Conservation (phyloP, 2,113 vertebrate genomes). For the Phalacrocorax pelagicus region DNA sequence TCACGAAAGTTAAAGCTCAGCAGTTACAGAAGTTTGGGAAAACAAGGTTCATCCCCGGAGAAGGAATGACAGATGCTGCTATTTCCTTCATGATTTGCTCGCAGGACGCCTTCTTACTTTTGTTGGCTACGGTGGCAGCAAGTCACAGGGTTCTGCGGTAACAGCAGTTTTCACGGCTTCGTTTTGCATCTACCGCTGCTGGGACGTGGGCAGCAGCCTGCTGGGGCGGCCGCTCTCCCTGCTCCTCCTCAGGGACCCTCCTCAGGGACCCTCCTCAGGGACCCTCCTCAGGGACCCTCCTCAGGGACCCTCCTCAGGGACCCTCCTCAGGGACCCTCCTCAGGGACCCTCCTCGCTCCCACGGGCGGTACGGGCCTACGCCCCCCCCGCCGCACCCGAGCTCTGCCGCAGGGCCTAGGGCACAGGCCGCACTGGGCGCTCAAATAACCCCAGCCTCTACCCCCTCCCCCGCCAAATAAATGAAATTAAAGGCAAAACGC, state of each 20-base stretch:
- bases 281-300: too few relatives aligned
- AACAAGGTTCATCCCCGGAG: neutral
- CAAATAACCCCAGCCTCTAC: too few relatives aligned
- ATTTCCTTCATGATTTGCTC: neutral
- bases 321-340: too few relatives aligned
- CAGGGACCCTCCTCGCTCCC: too few relatives aligned
- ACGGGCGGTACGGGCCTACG: too few relatives aligned
- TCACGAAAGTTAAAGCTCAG: neutral
- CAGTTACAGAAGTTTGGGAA: rapidly evolving
- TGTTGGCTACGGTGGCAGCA: neutral
- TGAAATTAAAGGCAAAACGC: too few relatives aligned
- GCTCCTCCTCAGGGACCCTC: too few relatives aligned
- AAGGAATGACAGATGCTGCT: neutral
- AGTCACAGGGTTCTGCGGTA: neutral
- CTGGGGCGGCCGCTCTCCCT: neutral
- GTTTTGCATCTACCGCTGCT: neutral
- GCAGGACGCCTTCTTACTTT: neutral
- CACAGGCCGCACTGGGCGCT: neutral
- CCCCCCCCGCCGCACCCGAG: too few relatives aligned
- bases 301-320: too few relatives aligned
- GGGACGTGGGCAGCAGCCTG: neutral
- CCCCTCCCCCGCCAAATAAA: neutral
- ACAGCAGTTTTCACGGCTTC: neutral
- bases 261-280: too few relatives aligned
- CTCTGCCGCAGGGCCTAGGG: neutral